Percentiles rank a stretch among this genome's conserved stretches.
Conservation (phyloP, 2,888 invertebrate species). For the Sinhomidia bicolor region DNA sequence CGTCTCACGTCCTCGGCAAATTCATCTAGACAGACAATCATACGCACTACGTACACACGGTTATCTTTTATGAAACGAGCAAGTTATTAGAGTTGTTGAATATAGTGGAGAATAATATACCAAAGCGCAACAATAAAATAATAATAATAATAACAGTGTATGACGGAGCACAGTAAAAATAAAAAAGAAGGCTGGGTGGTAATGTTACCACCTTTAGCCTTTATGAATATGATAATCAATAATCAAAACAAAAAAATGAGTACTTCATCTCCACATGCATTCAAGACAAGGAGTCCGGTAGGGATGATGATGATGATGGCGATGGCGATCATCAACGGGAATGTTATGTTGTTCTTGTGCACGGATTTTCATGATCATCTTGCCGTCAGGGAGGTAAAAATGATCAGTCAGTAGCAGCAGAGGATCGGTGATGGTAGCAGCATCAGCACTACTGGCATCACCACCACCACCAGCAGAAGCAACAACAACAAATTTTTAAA, state of each 20-base stretch:
- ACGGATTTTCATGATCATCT: constrained; percentile 40
- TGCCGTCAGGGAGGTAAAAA: constrained; percentile 63
- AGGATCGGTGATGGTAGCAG: neutral
- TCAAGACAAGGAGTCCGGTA: constrained; percentile 26
- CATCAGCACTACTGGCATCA: no score
- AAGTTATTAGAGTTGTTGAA: constrained; percentile 7
- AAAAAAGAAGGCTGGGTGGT: constrained; percentile 63
- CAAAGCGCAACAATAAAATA: constrained; percentile 17
- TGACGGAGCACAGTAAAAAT: constrained; percentile 3
- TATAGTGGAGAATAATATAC: neutral
- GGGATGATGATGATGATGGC: neutral
- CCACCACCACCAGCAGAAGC: no score
- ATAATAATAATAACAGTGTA: constrained; percentile 17
- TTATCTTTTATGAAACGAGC: neutral
- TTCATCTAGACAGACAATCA: constrained; percentile 29
- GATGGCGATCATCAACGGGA: neutral
- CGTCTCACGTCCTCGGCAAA: constrained; percentile 6
- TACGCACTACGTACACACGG: no score
- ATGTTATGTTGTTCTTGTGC: neutral
- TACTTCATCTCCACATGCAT: constrained; percentile 56
- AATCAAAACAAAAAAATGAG: constrained; percentile 59
- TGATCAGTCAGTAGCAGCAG: neutral
- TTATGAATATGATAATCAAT: constrained; percentile 71
- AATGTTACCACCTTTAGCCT: constrained; percentile 65
- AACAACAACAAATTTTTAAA: neutral